Conservation (phyloP, 2,113 vertebrate species). For the Brachirus orientalis region DNA sequence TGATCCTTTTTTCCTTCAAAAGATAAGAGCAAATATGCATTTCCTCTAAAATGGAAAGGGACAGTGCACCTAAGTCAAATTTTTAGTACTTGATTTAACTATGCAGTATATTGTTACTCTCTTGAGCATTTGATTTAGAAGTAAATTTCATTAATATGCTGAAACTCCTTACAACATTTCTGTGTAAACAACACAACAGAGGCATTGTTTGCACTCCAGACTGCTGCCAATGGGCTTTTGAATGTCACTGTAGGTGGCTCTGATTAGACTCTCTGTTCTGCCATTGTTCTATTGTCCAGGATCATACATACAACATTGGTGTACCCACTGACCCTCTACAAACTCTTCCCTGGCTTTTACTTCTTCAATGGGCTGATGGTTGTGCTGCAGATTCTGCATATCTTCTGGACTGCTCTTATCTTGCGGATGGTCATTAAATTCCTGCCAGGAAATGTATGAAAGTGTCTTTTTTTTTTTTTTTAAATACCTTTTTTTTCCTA, state of each 20-base stretch:
- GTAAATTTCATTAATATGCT: background rate
- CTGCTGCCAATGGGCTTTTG: conserved; percentile 52
- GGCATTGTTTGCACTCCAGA: conserved; percentile 38
- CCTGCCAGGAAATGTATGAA: conserved; percentile 89
- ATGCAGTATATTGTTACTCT: background rate
- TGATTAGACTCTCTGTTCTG: conserved; percentile 67
- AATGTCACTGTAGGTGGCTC: conserved; percentile 50
- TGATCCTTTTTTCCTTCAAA: no score
- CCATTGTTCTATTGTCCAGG: conserved; percentile 76
- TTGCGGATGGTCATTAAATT: conserved; percentile 95
- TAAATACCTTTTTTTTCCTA: no score
- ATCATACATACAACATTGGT: conserved; percentile 89
- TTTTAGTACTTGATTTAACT: no score
- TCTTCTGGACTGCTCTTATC: conserved; percentile 94
- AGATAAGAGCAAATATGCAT: no score
- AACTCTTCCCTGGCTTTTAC: conserved; percentile 91
- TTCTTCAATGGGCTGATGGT: conserved; percentile 93
- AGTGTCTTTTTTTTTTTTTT: background rate
- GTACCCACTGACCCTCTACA: conserved; percentile 87
- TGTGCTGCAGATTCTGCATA: conserved; percentile 89
- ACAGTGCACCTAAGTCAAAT: no score
- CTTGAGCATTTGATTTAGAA: background rate
- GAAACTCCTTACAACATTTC: background rate
- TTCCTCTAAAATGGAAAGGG: no score
- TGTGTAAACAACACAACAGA: conserved; percentile 38